Evolutionary conservation across 1,140 invertebrate genomes (phyloP), one percentile per base, ranked within the genome.

Genomic region (Eulimnadia texana): DNA sequence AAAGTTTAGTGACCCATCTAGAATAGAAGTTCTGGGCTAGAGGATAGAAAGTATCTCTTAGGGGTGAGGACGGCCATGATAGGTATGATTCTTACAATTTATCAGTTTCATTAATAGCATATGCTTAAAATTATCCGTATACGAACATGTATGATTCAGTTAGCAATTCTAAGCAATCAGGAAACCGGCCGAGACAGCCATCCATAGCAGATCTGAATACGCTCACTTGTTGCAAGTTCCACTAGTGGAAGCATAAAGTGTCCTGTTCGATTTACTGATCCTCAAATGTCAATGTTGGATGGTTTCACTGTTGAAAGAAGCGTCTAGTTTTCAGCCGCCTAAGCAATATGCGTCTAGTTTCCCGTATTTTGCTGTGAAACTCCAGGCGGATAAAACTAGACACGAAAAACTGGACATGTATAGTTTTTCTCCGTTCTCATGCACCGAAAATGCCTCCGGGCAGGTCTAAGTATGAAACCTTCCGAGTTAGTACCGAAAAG

Each of bases 131-230:
- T 3, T n/a, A 81, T 83, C 67, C 88, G 89, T 3, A 88, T 97
- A 42, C 79, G 92, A 65, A 93, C 93, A 27, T 97, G 93, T 68
- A 94, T 98, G 88, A 84, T 98, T 49, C 93, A 98, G 75, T 90
- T 95, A 68, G 91, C 92, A n/a, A 88, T 95, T 0, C 82, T 98
- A 13, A 93, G 91, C 62, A 99, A 99, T 75, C 95, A 99, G 76
- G 95, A 98, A 73, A 98, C 97, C 78, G 96, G 96, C 16, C 74
- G 96, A 59, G 96, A 99, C 69, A 98, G 95, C 9, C 96, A 99
- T 71, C 88, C 99, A 78, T 79, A 96, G 53, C 92, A 97, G 74
- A 96, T 98, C 52, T 92, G 94, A 74, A 86, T 98, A 54, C 90
- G 97, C 71, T 93, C 93, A 49, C 93, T 93, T 0, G 84, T 89